phyloP scores from a whole-genome alignment of 2,113 vertebrate species.

The Bucco capensis region DNA sequence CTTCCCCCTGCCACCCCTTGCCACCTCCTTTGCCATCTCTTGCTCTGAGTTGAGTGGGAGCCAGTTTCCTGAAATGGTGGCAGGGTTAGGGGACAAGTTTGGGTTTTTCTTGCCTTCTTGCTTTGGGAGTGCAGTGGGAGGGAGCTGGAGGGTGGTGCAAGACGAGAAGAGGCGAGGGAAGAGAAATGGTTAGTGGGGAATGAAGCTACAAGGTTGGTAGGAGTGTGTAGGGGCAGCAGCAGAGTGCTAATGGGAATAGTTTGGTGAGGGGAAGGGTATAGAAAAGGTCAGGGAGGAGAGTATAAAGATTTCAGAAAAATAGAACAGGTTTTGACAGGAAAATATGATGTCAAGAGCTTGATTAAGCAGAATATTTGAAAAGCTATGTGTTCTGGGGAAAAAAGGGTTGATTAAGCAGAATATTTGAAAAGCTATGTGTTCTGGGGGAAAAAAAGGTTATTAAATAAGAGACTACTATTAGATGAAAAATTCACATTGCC shows the following conservation, averaged over 20 bases:
- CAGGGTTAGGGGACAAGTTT: not conserved
- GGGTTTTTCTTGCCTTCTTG: not conserved
- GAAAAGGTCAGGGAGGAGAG: not conserved
- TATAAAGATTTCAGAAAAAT: not conserved
- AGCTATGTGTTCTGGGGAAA: not conserved
- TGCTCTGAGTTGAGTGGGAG: not conserved
- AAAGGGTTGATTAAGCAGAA: slow-evolving; percentile 1
- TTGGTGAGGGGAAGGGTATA: rapidly evolving
- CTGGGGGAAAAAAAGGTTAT: not conserved
- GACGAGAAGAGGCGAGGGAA: not conserved
- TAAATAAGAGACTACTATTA: not conserved
- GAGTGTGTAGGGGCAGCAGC: too few relatives aligned
- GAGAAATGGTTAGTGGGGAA: not conserved
- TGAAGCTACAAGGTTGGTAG: not conserved
- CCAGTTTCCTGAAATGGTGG: rapidly evolving
- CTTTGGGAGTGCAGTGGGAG: not conserved
- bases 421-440: not conserved
- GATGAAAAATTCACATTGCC: not conserved
- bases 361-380: not conserved
- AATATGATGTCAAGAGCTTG: not conserved
- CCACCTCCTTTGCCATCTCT: not conserved
- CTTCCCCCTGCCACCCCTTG: not conserved
- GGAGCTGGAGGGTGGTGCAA: not conserved
- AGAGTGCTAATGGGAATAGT: not conserved
- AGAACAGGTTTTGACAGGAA: not conserved